phyloP scores from a whole-genome alignment of 2,888 invertebrate genomes.

The Matsumyia berberina region DNA sequence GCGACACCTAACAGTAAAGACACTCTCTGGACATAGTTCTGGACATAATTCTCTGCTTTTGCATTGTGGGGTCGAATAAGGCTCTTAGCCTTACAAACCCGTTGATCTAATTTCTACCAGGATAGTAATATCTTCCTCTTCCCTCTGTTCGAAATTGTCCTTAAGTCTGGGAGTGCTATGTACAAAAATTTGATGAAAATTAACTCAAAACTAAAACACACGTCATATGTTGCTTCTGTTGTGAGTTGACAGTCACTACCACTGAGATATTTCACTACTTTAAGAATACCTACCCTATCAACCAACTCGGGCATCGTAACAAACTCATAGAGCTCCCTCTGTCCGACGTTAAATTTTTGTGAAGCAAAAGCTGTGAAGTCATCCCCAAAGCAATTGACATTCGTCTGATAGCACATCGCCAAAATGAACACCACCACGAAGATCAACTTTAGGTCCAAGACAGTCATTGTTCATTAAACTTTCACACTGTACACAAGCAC shows the following conservation, averaged over 20 bases:
- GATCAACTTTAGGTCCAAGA: slow-evolving; percentile 71
- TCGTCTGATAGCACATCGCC: slow-evolving; percentile 69
- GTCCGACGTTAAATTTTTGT: slow-evolving; percentile 57
- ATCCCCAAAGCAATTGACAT: slow-evolving; percentile 73
- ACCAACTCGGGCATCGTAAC: slow-evolving; percentile 69
- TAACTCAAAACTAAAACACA: not conserved
- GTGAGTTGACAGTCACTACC: not conserved
- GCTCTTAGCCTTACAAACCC: no score
- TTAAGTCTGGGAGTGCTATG: no score
- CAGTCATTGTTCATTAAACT: slow-evolving; percentile 61
- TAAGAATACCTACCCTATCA: slow-evolving; percentile 66
- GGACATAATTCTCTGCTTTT: no score
- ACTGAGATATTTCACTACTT: not conserved
- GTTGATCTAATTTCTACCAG: no score
- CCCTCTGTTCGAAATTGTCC: no score
- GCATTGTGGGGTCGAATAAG: no score
- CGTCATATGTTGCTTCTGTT: not conserved
- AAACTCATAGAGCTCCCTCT: slow-evolving; percentile 65
- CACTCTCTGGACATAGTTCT: no score
- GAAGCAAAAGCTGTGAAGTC: slow-evolving; percentile 59
- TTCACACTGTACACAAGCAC: slow-evolving; percentile 20
- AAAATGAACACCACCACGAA: slow-evolving; percentile 60
- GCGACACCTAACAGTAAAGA: no score
- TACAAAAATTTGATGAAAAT: no score
- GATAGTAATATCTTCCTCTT: no score